Percentiles rank a stretch among this genome's conserved stretches.
These are phyloP conservation scores for Pammene aurita DNA, from an alignment of 2,888 invertebrate species.

Conservation along the genomic window DNA sequence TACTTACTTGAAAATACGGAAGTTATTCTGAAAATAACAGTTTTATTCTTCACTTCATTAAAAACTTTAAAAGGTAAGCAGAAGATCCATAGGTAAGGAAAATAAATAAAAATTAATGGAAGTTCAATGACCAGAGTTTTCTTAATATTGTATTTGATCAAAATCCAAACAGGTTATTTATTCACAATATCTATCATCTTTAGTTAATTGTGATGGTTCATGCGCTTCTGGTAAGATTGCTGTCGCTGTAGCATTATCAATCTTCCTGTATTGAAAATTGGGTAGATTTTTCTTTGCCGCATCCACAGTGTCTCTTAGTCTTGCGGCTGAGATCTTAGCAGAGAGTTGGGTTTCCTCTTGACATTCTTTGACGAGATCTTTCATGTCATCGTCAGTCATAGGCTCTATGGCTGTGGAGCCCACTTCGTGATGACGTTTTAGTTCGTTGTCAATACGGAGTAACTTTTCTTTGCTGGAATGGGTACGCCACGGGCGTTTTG, in stretches of 20 bases:
- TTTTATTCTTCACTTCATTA: too few relatives aligned
- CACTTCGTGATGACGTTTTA: constrained; percentile 67
- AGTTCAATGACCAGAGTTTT: too few relatives aligned
- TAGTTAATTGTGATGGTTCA: constrained; percentile 27
- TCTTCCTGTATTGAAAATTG: constrained; percentile 69
- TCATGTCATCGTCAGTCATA: constrained; percentile 61
- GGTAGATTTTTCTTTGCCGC: constrained; percentile 68
- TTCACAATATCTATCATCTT: background rate
- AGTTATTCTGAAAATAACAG: too few relatives aligned
- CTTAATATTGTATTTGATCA: background rate
- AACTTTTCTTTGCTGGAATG: constrained; percentile 70
- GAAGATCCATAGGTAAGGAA: too few relatives aligned
- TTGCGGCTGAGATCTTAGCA: constrained; percentile 52
- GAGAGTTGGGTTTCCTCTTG: constrained; percentile 51
- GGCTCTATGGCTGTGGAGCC: constrained; percentile 58
- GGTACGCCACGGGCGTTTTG: constrained; percentile 73
- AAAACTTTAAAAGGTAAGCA: too few relatives aligned
- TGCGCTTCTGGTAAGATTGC: constrained; percentile 64
- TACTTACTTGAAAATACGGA: too few relatives aligned
- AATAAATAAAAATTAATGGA: too few relatives aligned
- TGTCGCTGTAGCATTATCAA: constrained; percentile 70
- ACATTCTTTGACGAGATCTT: constrained; percentile 62
- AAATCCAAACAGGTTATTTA: constrained; percentile 1
- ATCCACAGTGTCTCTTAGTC: constrained; percentile 65
- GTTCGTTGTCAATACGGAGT: constrained; percentile 66